A percentile compares a stretch with the other conserved stretches of the same genome.
phyloP scores from a whole-genome alignment of 2,113 vertebrate genomes.

The Colaptes auratus region DNA sequence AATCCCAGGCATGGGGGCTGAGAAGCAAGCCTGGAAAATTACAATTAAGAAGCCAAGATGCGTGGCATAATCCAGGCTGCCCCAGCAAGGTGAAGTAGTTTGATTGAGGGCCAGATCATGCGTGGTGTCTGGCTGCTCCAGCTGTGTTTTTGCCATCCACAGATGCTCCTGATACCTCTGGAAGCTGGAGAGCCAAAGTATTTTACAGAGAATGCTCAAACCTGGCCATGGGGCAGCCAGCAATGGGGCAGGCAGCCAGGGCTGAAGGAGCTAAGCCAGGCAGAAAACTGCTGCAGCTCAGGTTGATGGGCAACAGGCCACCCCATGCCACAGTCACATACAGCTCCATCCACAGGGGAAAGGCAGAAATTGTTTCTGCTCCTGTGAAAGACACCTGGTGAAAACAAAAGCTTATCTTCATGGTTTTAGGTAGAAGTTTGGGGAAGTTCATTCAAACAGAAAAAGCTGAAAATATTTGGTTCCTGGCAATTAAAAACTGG shows the following conservation, averaged over 20 bases:
- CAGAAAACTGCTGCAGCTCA: neutral
- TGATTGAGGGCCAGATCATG: neutral
- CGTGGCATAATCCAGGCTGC: neutral
- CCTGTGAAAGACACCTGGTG: neutral
- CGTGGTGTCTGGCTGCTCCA: neutral
- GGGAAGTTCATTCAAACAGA: neutral
- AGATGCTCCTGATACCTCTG: neutral
- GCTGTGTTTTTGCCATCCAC: neutral
- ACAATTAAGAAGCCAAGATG: constrained; percentile 2
- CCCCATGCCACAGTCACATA: neutral
- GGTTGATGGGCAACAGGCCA: neutral
- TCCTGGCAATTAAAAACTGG: constrained; percentile 58
- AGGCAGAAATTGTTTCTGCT: neutral
- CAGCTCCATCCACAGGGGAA: accelerated
- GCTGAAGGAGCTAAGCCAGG: neutral
- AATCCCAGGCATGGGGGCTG: constrained; percentile 46
- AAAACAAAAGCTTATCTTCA: constrained; percentile 3
- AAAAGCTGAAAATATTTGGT: constrained; percentile 38
- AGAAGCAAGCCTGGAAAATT: constrained; percentile 38
- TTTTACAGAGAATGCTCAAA: constrained; percentile 9
- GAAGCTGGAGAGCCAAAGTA: neutral
- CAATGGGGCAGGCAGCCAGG: neutral
- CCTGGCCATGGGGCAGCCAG: neutral
- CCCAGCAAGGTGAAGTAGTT: neutral
- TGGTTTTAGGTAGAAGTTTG: neutral